phyloP scores from a whole-genome alignment of 2,797 vertebrate species.

The Onychomys arenicola region DNA sequence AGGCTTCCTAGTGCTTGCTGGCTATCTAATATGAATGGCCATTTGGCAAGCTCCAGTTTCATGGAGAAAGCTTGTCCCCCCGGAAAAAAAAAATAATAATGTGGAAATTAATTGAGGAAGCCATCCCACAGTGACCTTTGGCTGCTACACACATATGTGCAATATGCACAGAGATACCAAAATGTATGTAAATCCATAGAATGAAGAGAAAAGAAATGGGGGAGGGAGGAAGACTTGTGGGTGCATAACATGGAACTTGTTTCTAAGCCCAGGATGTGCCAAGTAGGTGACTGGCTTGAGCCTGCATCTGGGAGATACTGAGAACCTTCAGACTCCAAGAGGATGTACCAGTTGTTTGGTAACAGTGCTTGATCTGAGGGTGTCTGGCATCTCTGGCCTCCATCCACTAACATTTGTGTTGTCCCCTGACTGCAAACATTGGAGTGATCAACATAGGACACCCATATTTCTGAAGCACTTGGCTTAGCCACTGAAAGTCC shows the following conservation, averaged over 20 bases:
- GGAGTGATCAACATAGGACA: not conserved
- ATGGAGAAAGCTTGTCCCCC: not conserved
- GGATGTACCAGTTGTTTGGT: not conserved
- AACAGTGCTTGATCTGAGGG: not conserved
- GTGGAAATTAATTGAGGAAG: not conserved
- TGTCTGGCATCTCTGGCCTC: not conserved
- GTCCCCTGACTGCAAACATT: not conserved
- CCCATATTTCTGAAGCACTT: not conserved
- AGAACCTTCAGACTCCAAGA: too few relatives aligned
- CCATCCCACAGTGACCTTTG: not conserved
- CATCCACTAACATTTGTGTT: accelerated
- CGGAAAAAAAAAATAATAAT: not conserved
- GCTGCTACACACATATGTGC: not conserved
- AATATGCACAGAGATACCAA: not conserved
- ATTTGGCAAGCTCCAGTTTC: not conserved
- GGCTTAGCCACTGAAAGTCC: not conserved
- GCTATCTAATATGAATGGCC: too few relatives aligned
- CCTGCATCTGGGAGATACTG: accelerated
- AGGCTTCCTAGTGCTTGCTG: not conserved
- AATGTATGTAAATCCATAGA: not conserved
- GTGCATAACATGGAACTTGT: not conserved
- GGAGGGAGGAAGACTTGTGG: not conserved
- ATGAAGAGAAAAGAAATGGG: not conserved
- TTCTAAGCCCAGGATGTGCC: not conserved
- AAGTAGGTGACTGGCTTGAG: not conserved